Conservation (phyloP, 2,113 vertebrate species). For the Strigops habroptila region DNA sequence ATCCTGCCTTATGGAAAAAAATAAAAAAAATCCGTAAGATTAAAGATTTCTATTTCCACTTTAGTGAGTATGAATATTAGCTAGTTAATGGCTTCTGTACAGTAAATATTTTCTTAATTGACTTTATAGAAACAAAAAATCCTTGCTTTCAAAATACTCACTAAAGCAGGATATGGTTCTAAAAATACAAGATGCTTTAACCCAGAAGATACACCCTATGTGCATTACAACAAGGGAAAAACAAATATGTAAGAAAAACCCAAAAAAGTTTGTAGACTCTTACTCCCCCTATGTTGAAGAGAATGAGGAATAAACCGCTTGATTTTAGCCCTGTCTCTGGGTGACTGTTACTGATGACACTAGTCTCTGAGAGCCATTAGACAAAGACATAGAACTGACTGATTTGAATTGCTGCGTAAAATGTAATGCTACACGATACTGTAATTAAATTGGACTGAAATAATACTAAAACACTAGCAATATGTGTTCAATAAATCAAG, state of each 20-base stretch:
- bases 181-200: not conserved
- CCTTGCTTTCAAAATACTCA: not conserved
- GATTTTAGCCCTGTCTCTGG: not conserved
- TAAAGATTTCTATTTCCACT: not conserved
- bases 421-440: not conserved
- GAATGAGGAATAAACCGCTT: not conserved
- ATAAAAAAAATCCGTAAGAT: not conserved
- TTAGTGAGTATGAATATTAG: not conserved
- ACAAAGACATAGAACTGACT: not conserved
- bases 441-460: not conserved
- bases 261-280: not conserved
- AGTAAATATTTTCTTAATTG: not conserved
- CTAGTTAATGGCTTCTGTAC: not conserved
- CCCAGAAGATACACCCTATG: not conserved
- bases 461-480: not conserved
- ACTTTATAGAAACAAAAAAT: not conserved
- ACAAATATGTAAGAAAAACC: not conserved
- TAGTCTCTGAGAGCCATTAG: not conserved
- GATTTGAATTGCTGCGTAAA: not conserved
- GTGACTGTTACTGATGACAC: not conserved
- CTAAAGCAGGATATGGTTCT: not conserved
- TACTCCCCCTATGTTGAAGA: not conserved
- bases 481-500: not conserved
- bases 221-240: not conserved
- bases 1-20: not conserved